Evolutionary conservation across 2,797 vertebrate species (phyloP), one percentile per base, ranked within the genome.

Genomic region (Pyrocephalus nanus): DNA sequence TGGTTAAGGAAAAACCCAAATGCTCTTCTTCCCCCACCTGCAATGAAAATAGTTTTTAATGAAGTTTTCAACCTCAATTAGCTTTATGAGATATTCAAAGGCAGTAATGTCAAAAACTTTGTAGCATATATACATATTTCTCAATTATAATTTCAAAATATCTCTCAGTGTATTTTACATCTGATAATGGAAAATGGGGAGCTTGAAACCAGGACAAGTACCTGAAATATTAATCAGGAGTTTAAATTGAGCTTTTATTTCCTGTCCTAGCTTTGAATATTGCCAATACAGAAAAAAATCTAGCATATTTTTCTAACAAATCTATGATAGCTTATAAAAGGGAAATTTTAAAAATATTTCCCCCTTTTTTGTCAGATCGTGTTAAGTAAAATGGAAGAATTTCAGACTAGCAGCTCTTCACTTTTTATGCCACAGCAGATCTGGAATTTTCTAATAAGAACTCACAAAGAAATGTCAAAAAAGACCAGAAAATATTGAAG

Each of bases 1-100:
- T n/a, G 21, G 20, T 42, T 66, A 36, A 47, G 54, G 48, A 67
- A 43, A 73, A 60, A 51, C 7, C 0, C 11, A 69, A 77, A 51
- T 11, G n/a, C 2, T 40, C 12, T 5, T 15, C 17, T 12, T 0
- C 0, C 10, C 3, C 5, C 0, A 0, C 4, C 27, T 13, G 6
- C 4, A 53, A 3, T 36, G 3, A 74, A 53, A 80, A 53, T 30
- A 30, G 5, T 42, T 77, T 72, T 74, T 21, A 61, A 81, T 47
- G 6, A 80, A 42, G 5, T 32, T 43, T 9, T 45, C 50, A 55
- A 5, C 16, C 72, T 73, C 26, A 70, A 5, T 53, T 80, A 74
- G 1, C 4, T 58, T 47, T 36, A 18, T 21, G 26, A 93, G 10
- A 40, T 13, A 69, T 38, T 76, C 25, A 61, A 47, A 53, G 4